Evolutionary conservation across 2,888 invertebrate species (phyloP).

Genomic region (Aphodius granarius): DNA sequence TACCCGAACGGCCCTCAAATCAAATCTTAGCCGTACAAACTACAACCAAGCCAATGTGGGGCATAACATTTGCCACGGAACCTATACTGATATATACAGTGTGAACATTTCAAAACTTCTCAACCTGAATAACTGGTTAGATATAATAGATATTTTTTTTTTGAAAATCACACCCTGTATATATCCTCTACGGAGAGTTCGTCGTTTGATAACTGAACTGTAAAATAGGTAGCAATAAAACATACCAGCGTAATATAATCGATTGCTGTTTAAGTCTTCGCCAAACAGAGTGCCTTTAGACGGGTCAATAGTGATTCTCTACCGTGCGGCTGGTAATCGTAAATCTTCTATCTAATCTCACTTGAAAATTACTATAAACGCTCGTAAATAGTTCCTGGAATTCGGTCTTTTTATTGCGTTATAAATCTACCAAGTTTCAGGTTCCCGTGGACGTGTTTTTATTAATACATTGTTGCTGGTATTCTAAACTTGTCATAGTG

Average conservation of each 20-base stretch:
- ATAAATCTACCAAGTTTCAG: background rate
- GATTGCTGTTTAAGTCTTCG: conserved; percentile 8
- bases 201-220: background rate
- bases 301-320: background rate
- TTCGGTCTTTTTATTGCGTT: conserved; percentile 2
- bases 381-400: background rate
- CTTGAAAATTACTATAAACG: conserved; percentile 5
- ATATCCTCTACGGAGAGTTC: too few relatives aligned
- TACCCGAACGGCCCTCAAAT: background rate
- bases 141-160: too few relatives aligned
- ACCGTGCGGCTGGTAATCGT: background rate
- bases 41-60: background rate
- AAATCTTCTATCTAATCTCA: conserved; percentile 11
- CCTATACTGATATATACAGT: background rate
- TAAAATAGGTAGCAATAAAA: conserved; percentile 2
- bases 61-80: background rate
- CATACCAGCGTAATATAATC: conserved; percentile 1
- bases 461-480: background rate
- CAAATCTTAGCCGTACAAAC: background rate
- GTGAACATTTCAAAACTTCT: too few relatives aligned
- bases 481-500: background rate
- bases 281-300: conserved; percentile 5
- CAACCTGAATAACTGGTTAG: too few relatives aligned
- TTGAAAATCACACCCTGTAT: too few relatives aligned
- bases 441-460: background rate